Percentiles rank a stretch among this genome's conserved stretches.
phyloP scores from a whole-genome alignment of 2,797 vertebrate genomes.

The Hafferia zeledoni region DNA sequence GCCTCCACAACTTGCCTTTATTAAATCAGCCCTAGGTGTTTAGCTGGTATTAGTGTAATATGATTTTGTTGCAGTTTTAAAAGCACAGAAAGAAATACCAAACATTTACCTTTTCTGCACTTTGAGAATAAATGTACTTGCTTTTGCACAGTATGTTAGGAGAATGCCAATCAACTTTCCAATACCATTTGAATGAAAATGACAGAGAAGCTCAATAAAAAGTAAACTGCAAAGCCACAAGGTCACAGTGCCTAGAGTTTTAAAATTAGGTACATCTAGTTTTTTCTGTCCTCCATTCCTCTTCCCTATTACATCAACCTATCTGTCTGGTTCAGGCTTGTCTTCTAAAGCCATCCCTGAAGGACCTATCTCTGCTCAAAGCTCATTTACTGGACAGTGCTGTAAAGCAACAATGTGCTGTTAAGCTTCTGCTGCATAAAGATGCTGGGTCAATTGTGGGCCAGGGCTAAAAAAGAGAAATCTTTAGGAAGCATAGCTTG shows the following conservation, averaged over 20 bases:
- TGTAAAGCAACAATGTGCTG: neutral
- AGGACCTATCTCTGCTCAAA: neutral
- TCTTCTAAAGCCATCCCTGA: neutral
- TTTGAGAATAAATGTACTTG: neutral
- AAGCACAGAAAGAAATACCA: slow-evolving; percentile 19
- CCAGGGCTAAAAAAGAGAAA: neutral
- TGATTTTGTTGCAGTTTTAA: neutral
- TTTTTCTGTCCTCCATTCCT: neutral
- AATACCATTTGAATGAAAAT: slow-evolving; percentile 23
- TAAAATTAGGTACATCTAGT: neutral
- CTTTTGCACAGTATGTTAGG: neutral
- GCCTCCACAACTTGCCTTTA: neutral
- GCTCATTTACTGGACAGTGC: neutral
- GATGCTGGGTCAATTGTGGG: neutral
- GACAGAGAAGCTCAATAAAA: slow-evolving; percentile 24
- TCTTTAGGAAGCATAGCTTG: neutral
- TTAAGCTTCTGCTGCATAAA: neutral
- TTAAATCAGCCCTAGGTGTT: slow-evolving; percentile 14
- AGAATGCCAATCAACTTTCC: slow-evolving; percentile 6
- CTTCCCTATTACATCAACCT: neutral
- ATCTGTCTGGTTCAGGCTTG: neutral
- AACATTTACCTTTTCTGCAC: neutral
- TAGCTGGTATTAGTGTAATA: neutral
- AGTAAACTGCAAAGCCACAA: slow-evolving; percentile 24
- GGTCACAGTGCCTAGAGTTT: neutral